Conservation (phyloP, 2,797 vertebrate genomes). For the Hybognathus amarus region DNA sequence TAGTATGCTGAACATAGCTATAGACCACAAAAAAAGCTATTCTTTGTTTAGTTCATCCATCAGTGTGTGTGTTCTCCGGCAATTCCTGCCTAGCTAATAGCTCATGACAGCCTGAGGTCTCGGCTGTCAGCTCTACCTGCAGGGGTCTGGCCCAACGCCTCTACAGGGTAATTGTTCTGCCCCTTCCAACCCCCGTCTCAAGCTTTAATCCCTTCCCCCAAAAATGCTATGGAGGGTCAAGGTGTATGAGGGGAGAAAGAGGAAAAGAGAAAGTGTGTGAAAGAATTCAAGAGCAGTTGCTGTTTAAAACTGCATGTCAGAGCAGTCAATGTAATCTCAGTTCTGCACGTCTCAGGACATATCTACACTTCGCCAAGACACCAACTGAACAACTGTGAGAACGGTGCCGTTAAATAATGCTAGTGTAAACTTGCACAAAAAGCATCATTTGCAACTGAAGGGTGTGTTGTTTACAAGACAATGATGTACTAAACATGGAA, state of each 20-base stretch:
- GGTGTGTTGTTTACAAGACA: not conserved
- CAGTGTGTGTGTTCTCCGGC: constrained; percentile 43
- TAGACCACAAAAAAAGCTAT: not conserved
- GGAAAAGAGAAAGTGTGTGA: constrained; percentile 18
- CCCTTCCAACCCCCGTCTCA: constrained; percentile 42
- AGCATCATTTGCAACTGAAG: not conserved
- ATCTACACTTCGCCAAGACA: constrained; percentile 1
- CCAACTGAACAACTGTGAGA: constrained; percentile 19
- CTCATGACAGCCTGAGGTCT: constrained; percentile 60
- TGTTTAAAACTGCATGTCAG: constrained; percentile 50
- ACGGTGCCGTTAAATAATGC: not conserved
- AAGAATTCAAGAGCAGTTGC: constrained; percentile 13
- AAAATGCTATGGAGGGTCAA: constrained; percentile 53
- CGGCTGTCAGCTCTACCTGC: constrained; percentile 59
- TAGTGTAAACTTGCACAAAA: not conserved
- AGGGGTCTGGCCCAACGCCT: constrained; percentile 49
- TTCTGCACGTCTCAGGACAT: constrained; percentile 10
- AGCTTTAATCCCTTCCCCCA: constrained; percentile 48
- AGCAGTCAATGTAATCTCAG: constrained; percentile 14
- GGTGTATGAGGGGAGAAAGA: constrained; percentile 43
- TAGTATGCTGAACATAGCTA: not conserved
- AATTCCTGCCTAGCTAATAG: constrained; percentile 49
- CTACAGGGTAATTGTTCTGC: constrained; percentile 57
- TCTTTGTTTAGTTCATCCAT: constrained; percentile 16
- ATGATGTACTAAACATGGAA: not conserved